Evolutionary conservation across 2,888 invertebrate species (phyloP), one percentile per base, ranked within the genome.

Genomic region (Uropetala carovei): DNA sequence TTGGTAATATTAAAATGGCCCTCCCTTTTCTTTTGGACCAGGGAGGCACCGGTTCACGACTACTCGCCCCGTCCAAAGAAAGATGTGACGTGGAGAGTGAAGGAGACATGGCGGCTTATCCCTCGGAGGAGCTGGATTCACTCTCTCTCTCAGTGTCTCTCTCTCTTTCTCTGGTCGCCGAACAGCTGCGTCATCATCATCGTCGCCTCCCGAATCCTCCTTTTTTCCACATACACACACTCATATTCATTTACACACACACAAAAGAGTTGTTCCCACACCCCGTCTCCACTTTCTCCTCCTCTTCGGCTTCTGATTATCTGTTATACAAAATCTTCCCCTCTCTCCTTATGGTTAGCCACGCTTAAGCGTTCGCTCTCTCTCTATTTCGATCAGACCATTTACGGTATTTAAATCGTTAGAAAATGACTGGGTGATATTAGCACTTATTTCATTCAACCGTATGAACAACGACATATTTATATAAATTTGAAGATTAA

Each of bases 41-140:
- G n/a, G 64, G 68, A 43, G 64, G 30, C 64, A 30, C 60, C 59
- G 30, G 16, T 60, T 86, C 86, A 60, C 86, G 60, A 86, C 89
- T 89, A 89, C 89, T 89, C 89, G 89, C 89, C 89, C 89, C 64
- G 30, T 89, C 89, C 89, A 89, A 89, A 89, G 89, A 89, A n/a
- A 68, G 89, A 89, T 89, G 89, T 64, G 86, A 86, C 86, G 86
- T 86, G 86, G 60, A 86, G 86, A 86, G 85, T 85, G 85, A 85
- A 58, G 85, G 58, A 58, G 22, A 18, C 59, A 60, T 18, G 86
- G 59, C 59, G 59, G 59, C 60, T 86, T 64, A n/a, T 68, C 89
- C 89, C 68, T 43, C 64, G 89, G 43, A 64, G 89, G 60, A 64
- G 43, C 89, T 68, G 64, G 43, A 68, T 30, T 56, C 68, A 64